Percentiles rank a stretch among this genome's conserved stretches.
phyloP scores from a whole-genome alignment of 2,113 vertebrate genomes.

The Mesocricetus auratus region DNA sequence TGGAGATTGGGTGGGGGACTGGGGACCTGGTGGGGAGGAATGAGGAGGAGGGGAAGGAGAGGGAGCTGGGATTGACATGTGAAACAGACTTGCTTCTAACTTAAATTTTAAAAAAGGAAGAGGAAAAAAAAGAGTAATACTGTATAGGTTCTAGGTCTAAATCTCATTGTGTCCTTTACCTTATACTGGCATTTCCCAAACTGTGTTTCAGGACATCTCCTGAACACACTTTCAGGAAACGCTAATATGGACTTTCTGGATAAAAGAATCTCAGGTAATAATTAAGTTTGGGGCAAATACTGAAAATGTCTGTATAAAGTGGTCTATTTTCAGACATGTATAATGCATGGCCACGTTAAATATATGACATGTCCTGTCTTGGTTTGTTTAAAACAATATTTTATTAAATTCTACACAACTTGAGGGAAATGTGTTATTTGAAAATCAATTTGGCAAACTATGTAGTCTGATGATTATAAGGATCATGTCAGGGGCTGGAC shows the following conservation, averaged over 20 bases:
- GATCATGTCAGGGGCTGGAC: background rate
- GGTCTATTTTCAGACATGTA: background rate
- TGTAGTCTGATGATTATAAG: background rate
- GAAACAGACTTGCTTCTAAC: too few species aligned
- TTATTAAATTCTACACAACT: slow-evolving; percentile 7
- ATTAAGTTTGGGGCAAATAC: background rate
- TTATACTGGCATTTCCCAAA: background rate
- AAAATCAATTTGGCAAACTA: background rate
- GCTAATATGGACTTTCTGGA: background rate
- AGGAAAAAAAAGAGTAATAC: too few species aligned
- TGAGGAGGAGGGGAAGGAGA: too few species aligned
- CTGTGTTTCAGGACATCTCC: background rate
- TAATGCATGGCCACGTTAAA: background rate
- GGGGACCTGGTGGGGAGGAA: too few species aligned
- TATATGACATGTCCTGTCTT: background rate
- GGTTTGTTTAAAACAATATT: background rate
- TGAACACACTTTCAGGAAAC: background rate
- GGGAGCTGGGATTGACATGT: too few species aligned
- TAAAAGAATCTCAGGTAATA: background rate
- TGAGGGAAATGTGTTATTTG: background rate
- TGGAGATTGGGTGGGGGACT: too few species aligned
- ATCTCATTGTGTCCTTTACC: background rate
- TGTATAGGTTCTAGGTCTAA: background rate
- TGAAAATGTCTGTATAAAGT: background rate
- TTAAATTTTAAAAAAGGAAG: too few species aligned